Conservation (phyloP, 1,140 invertebrate species). For the Hycleus cichorii region DNA sequence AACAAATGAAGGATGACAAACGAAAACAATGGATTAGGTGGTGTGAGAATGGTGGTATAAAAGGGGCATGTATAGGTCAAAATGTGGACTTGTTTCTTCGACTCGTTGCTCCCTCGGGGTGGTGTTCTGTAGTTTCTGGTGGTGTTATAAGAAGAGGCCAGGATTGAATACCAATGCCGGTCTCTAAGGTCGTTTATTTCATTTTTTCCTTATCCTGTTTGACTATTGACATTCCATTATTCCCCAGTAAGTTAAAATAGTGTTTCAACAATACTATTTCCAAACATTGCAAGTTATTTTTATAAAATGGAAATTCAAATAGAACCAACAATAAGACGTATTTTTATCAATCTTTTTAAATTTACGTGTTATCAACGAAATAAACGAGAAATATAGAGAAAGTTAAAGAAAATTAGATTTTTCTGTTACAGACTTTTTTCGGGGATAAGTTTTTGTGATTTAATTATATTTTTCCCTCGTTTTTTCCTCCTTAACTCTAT, state of each 20-base stretch:
- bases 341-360: too few relatives aligned
- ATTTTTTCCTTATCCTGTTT: slow-evolving; percentile 19
- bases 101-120: slow-evolving; percentile 19
- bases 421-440: too few relatives aligned
- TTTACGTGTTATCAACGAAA: too few relatives aligned
- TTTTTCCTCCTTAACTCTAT: too few relatives aligned
- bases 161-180: slow-evolving; percentile 25
- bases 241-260: slow-evolving; percentile 1
- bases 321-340: too few relatives aligned
- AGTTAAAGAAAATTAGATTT: too few relatives aligned
- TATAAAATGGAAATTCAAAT: too few relatives aligned
- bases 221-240: slow-evolving; percentile 26
- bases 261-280: too few relatives aligned
- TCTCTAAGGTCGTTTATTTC: slow-evolving; percentile 24
- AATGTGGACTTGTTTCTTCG: slow-evolving; percentile 12
- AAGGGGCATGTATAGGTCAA: slow-evolving; percentile 10
- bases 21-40: slow-evolving; percentile 2
- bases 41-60: not conserved
- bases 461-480: too few relatives aligned
- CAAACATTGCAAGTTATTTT: too few relatives aligned
- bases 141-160: slow-evolving; percentile 9
- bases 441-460: too few relatives aligned
- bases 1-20: slow-evolving; percentile 14
- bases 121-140: slow-evolving; percentile 4
- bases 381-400: too few relatives aligned